Evolutionary conservation across 2,113 vertebrate genomes (phyloP).

Genomic region (Pomatorhinus ruficollis): DNA sequence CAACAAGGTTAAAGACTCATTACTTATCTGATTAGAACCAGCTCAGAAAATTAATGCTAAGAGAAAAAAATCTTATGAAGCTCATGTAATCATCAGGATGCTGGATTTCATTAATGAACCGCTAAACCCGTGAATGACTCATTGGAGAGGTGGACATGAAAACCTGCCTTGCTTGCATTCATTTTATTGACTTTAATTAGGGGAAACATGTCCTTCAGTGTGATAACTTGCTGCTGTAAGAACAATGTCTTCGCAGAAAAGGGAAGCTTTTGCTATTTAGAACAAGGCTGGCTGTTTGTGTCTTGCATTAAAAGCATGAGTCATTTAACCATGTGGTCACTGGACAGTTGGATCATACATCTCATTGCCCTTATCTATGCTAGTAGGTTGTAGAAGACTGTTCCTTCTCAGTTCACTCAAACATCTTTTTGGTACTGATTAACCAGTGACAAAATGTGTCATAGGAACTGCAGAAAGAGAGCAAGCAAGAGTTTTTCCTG

Average conservation of each 20-base stretch:
- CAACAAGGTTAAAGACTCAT: constrained; percentile 38
- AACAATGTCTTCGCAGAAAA: neutral
- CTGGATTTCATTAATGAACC: neutral
- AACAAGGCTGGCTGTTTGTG: neutral
- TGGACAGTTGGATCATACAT: neutral
- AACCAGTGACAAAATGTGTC: neutral
- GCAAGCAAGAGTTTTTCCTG: neutral
- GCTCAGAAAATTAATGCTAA: neutral
- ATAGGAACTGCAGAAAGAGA: neutral
- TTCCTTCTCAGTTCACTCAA: neutral
- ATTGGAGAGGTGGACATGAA: neutral
- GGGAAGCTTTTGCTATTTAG: neutral
- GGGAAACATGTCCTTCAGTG: neutral
- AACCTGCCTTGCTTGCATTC: neutral
- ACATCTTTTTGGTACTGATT: neutral
- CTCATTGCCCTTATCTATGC: neutral
- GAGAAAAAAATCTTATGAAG: neutral
- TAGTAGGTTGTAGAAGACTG: neutral
- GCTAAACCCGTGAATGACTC: neutral
- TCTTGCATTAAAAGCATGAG: neutral
- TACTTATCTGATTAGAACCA: constrained; percentile 18
- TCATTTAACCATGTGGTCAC: neutral
- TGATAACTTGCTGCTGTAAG: neutral
- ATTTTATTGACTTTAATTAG: neutral
- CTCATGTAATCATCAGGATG: neutral